A percentile compares a stretch with the other conserved stretches of the same genome.
Evolutionary conservation across 2,888 invertebrate species (phyloP).

Genomic region (Chymomyza amoena): DNA sequence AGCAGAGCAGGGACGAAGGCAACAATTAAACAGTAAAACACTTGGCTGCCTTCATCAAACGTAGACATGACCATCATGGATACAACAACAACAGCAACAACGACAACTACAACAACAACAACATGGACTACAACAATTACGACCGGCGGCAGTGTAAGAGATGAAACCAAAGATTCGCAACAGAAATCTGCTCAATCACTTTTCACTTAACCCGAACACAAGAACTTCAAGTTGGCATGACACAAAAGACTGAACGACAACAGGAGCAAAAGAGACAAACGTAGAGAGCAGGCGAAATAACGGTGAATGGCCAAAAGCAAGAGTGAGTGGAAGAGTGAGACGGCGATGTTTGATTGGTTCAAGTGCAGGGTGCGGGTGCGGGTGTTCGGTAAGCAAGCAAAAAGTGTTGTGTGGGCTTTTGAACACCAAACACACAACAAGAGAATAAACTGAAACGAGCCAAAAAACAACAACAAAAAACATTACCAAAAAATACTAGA

Average conservation of each 20-base stretch:
- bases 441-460: conserved; percentile 36
- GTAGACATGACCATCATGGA: conserved; percentile 21
- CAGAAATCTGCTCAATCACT: conserved; percentile 70
- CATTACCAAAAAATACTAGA: too few species aligned
- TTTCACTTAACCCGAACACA: conserved; percentile 71
- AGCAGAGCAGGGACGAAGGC: conserved; percentile 27
- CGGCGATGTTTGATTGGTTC: not conserved
- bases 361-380: not conserved
- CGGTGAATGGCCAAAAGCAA: not conserved
- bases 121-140: conserved; percentile 35
- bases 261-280: not conserved
- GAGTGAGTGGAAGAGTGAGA: not conserved
- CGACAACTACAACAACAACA: conserved; percentile 4
- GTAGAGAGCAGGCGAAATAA: not conserved
- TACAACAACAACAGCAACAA: conserved; percentile 6
- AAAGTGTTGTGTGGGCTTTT: conserved; percentile 70
- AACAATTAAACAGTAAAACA: conserved; percentile 62
- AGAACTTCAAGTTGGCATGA: conserved; percentile 58
- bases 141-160: conserved; percentile 15
- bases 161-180: conserved; percentile 66
- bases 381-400: conserved; percentile 7
- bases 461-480: conserved; percentile 40
- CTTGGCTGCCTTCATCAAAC: conserved; percentile 50
- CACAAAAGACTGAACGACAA: not conserved
- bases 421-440: conserved; percentile 60